phyloP scores from a whole-genome alignment of 2,797 vertebrate genomes.

The Carduelis carduelis region DNA sequence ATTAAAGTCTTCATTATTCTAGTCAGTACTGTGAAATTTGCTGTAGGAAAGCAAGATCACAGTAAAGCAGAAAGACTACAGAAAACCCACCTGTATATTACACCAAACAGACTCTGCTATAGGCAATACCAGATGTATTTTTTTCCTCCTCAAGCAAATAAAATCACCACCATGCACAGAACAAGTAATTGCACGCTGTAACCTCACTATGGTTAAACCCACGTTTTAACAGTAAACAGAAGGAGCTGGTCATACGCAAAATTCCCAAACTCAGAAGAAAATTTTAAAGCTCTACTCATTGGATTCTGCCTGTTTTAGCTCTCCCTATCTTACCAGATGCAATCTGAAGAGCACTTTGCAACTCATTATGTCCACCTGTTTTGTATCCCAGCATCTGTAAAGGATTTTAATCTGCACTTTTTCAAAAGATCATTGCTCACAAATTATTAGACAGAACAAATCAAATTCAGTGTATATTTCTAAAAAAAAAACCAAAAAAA shows the following conservation, averaged over 20 bases:
- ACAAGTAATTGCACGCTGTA: background rate
- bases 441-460: background rate
- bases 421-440: background rate
- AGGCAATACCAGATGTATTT: background rate
- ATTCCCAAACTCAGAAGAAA: background rate
- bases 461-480: background rate
- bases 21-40: background rate
- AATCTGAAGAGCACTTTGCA: background rate
- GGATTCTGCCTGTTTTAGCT: background rate
- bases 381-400: background rate
- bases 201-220: background rate
- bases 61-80: background rate
- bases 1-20: background rate
- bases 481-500: too few species aligned
- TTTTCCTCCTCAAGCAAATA: background rate
- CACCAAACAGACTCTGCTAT: background rate
- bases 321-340: background rate
- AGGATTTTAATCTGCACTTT: background rate
- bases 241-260: fast-evolving
- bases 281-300: background rate
- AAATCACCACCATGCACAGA: background rate
- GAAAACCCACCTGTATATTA: background rate
- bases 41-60: background rate
- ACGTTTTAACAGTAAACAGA: background rate
- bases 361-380: background rate